Base-by-base conservation (phyloP, 2,888 invertebrate species). In the Druceiella hillmani region DNA sequence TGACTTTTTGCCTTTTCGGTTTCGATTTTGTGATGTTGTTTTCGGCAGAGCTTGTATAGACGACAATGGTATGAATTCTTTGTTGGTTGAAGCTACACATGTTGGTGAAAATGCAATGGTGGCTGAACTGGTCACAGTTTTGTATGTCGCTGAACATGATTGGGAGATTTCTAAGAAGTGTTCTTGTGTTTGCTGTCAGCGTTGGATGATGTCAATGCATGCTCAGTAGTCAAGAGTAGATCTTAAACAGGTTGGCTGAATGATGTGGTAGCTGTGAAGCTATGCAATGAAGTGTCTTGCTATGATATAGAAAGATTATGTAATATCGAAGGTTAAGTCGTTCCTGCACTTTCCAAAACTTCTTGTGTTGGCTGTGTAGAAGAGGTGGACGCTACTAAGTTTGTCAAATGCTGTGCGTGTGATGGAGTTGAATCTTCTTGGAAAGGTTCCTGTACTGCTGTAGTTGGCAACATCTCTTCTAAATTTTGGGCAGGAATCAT, bases 11-110 rank as follows among this genome's bases (percentile, higher is more conserved):
- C 28, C 40, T 41, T 39, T 41, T 29, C 30, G 14, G 36, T 33
- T 37, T 33, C 39, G 34, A 32, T 43, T 41, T 39, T 46, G 46
- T 33, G 28, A 29, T 12, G 24, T 37, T 22, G 36, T 37, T 40
- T 45, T 45, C 20, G 45, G 40, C 15, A 45, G 15, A 29, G 36
- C 36, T 42, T 43, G 37, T 29, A 45, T 33, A 40, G 45, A 34
- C 28, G 37, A 33, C 36, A 43, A 26, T 20, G 40, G 27, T 40
- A 40, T 37, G 30, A 35, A 28, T 26, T 35, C 38, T 34, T 37
- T 38, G 25, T 32, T 37, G 30, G 43, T 40, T 37, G 37, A 36
- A 28, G 29, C n/a, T 28, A 33, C 32, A 32, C 20, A 32, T n/a
- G 16, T 39, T 38, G 15, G 16, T 29, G 36, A 36, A 43, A 16